Base-by-base conservation (phyloP, 2,797 vertebrate genomes). In the Enteromius thamalakanensis region DNA sequence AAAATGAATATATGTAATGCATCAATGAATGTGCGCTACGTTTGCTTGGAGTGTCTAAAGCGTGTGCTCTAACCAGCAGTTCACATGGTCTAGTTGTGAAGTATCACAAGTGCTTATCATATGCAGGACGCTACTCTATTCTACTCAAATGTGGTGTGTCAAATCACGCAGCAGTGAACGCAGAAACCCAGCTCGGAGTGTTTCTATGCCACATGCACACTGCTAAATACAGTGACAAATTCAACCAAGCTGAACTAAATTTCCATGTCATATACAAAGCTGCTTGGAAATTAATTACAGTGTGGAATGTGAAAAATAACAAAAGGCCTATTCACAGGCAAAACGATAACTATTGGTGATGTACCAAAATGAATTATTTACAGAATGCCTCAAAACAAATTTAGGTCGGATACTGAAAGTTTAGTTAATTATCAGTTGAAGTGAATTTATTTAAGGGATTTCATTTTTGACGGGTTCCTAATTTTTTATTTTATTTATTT, bases 21-120 rank as follows among this genome's bases (percentile, higher is more conserved):
- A 87, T 71, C 68, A 79, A 6, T 77, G 77, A 87, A 51, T 85
- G 81, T 34, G 77, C 81, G 70, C 55, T 81, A 78, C 78, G 67
- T 84, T 82, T 80, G 64, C 79, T 79, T 74, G 77, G 23, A 87
- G 79, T 77, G 84, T 86, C 49, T 85, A 75, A 83, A 64, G 74
- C 26, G 70, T 84, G 65, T 26, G 72, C n/a, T 74, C 75, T 64
- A 40, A 64, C 76, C 81, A 74, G 77, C 67, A 29, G 23, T 62
- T 62, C 58, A 60, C 26, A 26, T 12, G 37, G 21, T 72, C 34
- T 53, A 17, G 12, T 64, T n/a, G 62, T 65, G 11, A 86, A 51
- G 55, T 19, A 5, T 76, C 78, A 23, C 67, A 58, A 49, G 58
- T 79, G 49, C 67, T 81, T 26, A 8, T 8, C 32, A 0, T 55